phyloP scores from a whole-genome alignment of 2,797 vertebrate species.

The Macropus fuliginosus region DNA sequence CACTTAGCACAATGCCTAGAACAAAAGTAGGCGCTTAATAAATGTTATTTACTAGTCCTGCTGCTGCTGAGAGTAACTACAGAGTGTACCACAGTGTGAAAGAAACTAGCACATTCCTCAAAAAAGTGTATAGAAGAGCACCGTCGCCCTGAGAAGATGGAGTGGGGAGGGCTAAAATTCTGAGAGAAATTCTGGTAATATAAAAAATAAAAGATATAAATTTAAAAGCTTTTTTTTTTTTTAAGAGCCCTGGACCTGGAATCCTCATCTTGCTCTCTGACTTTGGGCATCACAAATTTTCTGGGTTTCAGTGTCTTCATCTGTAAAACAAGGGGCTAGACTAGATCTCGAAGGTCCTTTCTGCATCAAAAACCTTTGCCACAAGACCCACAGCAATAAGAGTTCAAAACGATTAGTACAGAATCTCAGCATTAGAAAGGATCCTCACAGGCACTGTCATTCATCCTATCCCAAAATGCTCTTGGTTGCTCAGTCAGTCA shows the following conservation, averaged over 20 bases:
- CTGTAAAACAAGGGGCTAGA: too few species aligned
- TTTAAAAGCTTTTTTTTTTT: background rate
- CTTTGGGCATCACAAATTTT: background rate
- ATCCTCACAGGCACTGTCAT: background rate
- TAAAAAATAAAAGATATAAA: background rate
- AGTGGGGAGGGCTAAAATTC: background rate
- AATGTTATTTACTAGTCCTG: too few species aligned
- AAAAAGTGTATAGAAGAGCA: too few species aligned
- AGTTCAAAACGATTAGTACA: background rate
- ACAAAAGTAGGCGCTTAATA: too few species aligned
- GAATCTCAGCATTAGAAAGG: background rate
- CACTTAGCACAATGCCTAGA: too few species aligned
- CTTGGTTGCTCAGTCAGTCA: background rate
- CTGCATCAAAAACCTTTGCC: background rate
- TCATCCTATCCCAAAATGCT: background rate
- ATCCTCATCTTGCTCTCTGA: background rate
- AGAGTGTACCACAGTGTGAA: too few species aligned
- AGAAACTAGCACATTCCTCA: too few species aligned
- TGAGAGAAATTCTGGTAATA: background rate
- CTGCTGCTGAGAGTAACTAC: too few species aligned
- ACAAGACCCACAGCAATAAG: background rate
- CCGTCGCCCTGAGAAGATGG: background rate
- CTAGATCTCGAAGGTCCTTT: background rate
- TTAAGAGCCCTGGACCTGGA: background rate
- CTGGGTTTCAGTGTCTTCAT: background rate